These are phyloP conservation scores for Silurus asotus DNA, from an alignment of 2,113 vertebrate genomes.

Conservation along the genomic window DNA sequence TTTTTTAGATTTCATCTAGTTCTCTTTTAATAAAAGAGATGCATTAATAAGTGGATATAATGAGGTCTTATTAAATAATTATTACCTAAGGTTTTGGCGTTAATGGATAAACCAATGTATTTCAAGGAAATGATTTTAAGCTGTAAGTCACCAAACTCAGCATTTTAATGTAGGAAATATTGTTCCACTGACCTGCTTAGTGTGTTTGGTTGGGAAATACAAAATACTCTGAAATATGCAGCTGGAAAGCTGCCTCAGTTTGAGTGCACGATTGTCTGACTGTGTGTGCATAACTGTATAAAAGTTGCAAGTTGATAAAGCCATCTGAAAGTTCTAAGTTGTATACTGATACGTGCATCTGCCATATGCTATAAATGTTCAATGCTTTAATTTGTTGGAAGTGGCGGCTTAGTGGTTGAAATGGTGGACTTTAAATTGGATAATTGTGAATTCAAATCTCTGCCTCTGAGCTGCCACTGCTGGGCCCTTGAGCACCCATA, in stretches of 20 bases:
- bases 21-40: background rate
- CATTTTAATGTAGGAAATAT: background rate
- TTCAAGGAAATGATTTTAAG: background rate
- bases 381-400: no score
- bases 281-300: background rate
- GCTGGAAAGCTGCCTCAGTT: background rate
- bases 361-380: no score
- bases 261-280: background rate
- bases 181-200: background rate
- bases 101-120: background rate
- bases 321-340: no score
- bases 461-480: no score
- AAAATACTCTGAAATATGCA: background rate
- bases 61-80: no score
- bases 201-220: background rate
- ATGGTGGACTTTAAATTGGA: no score
- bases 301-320: background rate
- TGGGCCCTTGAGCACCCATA: no score
- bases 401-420: no score
- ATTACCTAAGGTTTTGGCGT: background rate
- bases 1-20: background rate
- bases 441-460: no score
- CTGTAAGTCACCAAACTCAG: background rate
- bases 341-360: no score
- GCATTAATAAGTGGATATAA: no score